Base-by-base conservation (phyloP, 2,113 vertebrate species). In the Pycnonotus jocosus region DNA sequence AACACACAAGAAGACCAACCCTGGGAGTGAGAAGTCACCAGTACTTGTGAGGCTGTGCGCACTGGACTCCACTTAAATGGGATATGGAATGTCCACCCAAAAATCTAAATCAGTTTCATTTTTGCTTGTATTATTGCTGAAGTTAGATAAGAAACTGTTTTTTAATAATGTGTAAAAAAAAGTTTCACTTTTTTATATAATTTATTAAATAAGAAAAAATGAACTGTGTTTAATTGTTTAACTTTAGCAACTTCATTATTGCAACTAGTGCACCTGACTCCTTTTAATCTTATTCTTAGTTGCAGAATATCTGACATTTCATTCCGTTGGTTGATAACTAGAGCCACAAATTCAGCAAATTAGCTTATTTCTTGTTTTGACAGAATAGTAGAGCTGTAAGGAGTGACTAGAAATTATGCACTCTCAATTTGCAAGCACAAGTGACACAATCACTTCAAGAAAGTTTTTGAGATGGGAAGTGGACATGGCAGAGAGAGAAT, bases 121-220 rank as follows among this genome's bases (percentile, higher is more conserved):
- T 72, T 56, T 89, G 80, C 94, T 86, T 97, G 96, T 97, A 93
- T 92, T 88, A 93, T 81, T 86, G 86, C 95, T 95, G 92, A 87
- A 93, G 88, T 96, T 96, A 94, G 95, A 93, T 78, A 93, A 97
- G 92, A 94, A 93, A 88, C 89, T 96, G 91, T 91, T 86, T 95
- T 91, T 84, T 69, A 95, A 96, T 89, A 94, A 95, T 97, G 91
- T 97, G 93, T 94, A 92, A 95, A 88, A 89, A 91, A n/a, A 84
- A 66, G 68, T 92, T 97, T 97, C 86, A 92, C 95, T 92, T 97
- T 96, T 97, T 97, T 88, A 95, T 97, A 95, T 97, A 97, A 97
- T 97, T 97, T 97, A 97, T 97, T 97, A 97, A 97, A 97, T 97
- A 97, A 97, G 95, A 74, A 96, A 96, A 97, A 93, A 95, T 42